phyloP scores from a whole-genome alignment of 2,113 vertebrate genomes.

The Colistium nudipinnis region DNA sequence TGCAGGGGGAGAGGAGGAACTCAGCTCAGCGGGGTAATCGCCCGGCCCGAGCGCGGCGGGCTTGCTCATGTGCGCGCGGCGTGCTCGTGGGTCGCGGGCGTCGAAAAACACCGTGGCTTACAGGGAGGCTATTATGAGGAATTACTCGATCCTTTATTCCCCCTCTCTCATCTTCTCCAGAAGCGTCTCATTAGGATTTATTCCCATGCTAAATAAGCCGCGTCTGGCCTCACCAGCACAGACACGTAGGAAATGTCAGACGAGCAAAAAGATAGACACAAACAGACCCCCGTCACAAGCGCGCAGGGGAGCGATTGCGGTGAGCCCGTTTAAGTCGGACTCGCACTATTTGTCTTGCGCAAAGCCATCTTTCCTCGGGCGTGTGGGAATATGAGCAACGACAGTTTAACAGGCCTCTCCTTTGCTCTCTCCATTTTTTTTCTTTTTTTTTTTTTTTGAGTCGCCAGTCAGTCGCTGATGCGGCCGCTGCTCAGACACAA shows the following conservation, averaged over 20 bases:
- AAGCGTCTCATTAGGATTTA: conserved; percentile 83
- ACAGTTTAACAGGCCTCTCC: conserved; percentile 16
- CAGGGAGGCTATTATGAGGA: conserved; percentile 63
- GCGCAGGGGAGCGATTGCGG: conserved; percentile 16
- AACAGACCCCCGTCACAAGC: too few species aligned
- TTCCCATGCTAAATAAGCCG: conserved; percentile 80
- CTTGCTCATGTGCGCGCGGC: conserved; percentile 31
- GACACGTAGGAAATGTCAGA: conserved; percentile 65
- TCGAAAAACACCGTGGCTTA: conserved; percentile 52
- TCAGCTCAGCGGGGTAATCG: conserved; percentile 56
- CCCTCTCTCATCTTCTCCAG: conserved; percentile 54
- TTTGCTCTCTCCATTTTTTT: conserved; percentile 43
- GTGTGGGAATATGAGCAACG: conserved; percentile 35
- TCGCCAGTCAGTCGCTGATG: conserved; percentile 32
- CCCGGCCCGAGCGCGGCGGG: conserved; percentile 26
- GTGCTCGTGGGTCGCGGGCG: conserved; percentile 42
- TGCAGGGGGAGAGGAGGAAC: conserved; percentile 70
- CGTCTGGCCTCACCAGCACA: conserved; percentile 60
- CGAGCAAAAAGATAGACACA: conserved; percentile 47
- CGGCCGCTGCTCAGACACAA: conserved; percentile 48
- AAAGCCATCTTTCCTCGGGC: background rate
- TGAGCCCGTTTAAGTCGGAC: conserved; percentile 26
- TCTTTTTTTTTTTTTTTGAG: too few species aligned
- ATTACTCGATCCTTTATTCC: conserved; percentile 64
- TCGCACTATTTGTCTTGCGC: conserved; percentile 27